A percentile compares a stretch with the other conserved stretches of the same genome.
Conservation (phyloP, 2,113 vertebrate genomes). For the Cheirogaleus medius region DNA sequence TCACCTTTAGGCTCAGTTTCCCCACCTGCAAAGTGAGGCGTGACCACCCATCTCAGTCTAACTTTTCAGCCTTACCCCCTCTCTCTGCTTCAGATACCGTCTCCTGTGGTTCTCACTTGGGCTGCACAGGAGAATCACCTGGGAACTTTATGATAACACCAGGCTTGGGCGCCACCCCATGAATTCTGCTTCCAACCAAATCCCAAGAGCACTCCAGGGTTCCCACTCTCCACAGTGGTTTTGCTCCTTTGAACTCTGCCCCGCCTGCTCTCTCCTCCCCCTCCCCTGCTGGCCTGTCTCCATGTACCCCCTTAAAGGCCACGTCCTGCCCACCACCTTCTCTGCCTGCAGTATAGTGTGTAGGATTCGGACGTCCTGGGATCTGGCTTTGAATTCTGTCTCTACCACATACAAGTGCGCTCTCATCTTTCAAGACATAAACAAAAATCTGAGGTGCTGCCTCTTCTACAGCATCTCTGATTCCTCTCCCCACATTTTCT, state of each 20-base stretch:
- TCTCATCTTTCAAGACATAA: not conserved
- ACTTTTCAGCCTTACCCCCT: not conserved
- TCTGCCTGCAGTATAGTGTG: not conserved
- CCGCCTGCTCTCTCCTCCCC: not conserved
- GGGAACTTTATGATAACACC: not conserved
- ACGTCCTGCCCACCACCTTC: not conserved
- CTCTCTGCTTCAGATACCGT: not conserved
- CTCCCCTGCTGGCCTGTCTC: not conserved
- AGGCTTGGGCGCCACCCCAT: not conserved
- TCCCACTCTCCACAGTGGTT: fast-evolving
- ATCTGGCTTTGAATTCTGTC: not conserved
- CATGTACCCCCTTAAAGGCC: fast-evolving
- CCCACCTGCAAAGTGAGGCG: not conserved
- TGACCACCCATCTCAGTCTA: not conserved
- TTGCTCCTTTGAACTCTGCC: not conserved
- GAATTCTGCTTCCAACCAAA: not conserved
- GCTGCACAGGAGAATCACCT: not conserved
- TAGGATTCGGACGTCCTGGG: not conserved
- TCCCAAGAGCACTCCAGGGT: not conserved
- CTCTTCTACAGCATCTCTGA: not conserved
- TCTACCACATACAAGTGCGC: not conserved
- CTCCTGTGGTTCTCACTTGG: not conserved
- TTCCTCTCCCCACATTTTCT: not conserved
- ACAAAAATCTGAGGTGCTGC: not conserved
- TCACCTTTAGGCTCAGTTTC: not conserved